These are phyloP conservation scores for Fringilla coelebs DNA, from an alignment of 2,797 vertebrate species.

Conservation along the genomic window DNA sequence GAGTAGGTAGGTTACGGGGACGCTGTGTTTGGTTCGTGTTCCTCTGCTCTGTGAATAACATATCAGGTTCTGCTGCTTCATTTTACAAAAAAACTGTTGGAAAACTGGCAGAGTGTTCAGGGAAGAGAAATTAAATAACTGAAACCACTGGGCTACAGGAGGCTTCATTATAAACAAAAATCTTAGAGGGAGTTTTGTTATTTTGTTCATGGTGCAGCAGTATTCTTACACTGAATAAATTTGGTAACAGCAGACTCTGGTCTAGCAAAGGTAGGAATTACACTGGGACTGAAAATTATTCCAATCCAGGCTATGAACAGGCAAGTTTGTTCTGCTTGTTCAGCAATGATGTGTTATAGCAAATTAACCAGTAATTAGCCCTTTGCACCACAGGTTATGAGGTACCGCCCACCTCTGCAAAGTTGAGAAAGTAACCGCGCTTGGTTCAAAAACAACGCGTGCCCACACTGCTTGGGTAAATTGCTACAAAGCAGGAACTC, in stretches of 20 bases:
- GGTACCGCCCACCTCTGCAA: neutral
- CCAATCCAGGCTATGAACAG: neutral
- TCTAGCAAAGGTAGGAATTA: neutral
- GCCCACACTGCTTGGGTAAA: neutral
- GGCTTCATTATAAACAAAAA: neutral
- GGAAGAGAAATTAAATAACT: neutral
- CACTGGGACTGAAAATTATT: neutral
- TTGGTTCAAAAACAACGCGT: neutral
- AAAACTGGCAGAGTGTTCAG: neutral
- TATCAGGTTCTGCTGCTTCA: neutral
- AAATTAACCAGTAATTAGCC: neutral
- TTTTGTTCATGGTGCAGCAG: neutral
- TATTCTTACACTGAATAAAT: neutral
- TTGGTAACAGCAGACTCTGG: neutral
- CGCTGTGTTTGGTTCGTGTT: neutral
- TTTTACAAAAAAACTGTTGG: neutral
- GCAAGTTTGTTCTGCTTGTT: neutral
- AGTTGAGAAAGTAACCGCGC: fast-evolving
- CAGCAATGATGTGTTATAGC: neutral
- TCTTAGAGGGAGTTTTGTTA: neutral
- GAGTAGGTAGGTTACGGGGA: conserved; percentile 11
- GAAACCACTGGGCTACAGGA: neutral
- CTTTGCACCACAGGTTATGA: neutral
- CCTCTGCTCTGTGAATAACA: neutral
- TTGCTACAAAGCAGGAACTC: neutral